These are phyloP conservation scores for Eulemur macaco DNA, from an alignment of 2,113 vertebrate species.

Conservation along the genomic window DNA sequence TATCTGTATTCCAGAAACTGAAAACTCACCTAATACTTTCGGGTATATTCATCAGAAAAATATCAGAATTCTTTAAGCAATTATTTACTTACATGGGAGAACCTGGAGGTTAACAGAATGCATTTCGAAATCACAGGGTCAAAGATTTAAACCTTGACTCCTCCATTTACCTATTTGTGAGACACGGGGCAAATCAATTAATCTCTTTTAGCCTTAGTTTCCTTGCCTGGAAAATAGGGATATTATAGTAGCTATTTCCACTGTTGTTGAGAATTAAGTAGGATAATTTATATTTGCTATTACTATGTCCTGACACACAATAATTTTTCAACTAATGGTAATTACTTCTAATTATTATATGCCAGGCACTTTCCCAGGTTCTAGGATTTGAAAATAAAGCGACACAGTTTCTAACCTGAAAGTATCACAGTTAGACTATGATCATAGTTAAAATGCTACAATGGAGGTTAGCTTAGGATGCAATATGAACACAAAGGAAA, in stretches of 20 bases:
- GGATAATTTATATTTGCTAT: not conserved
- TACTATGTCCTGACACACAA: not conserved
- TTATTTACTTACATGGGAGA: constrained; percentile 22
- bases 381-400: constrained; percentile 15
- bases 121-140: not conserved
- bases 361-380: not conserved
- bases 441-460: not conserved
- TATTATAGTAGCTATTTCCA: not conserved
- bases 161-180: not conserved
- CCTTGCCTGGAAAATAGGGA: not conserved
- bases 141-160: not conserved
- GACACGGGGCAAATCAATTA: not conserved
- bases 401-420: not conserved
- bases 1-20: not conserved
- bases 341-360: not conserved
- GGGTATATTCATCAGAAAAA: not conserved
- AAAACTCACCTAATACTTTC: constrained; percentile 23
- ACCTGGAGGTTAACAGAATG: not conserved
- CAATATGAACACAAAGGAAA: not conserved
- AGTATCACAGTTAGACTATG: not conserved
- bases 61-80: not conserved
- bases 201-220: constrained; percentile 1
- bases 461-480: not conserved
- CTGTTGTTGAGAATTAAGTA: not conserved
- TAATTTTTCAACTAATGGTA: constrained; percentile 13